A percentile compares a stretch with the other conserved stretches of the same genome.
Evolutionary conservation across 2,797 vertebrate species (phyloP).

Genomic region (Mico argentatus): DNA sequence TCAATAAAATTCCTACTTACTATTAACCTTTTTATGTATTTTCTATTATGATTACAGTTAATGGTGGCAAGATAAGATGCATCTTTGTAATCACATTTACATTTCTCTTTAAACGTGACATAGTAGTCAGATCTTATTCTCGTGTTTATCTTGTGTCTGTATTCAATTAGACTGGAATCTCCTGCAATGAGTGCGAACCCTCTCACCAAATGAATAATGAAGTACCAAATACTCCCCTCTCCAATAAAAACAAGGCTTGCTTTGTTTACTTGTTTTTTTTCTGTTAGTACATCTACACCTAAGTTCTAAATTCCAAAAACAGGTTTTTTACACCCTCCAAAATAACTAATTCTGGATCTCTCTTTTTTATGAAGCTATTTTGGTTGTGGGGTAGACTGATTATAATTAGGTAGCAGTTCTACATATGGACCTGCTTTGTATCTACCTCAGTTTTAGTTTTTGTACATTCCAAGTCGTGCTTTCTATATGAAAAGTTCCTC

Average conservation of each 20-base stretch:
- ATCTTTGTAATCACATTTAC: neutral
- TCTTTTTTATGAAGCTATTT: neutral
- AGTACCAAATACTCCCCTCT: neutral
- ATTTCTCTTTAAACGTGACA: neutral
- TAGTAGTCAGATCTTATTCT: neutral
- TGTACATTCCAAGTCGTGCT: neutral
- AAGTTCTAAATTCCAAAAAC: constrained; percentile 6
- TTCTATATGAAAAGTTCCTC: neutral
- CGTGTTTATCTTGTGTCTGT: neutral
- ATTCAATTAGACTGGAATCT: neutral
- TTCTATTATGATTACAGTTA: neutral
- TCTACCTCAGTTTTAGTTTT: neutral
- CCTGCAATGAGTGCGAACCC: neutral
- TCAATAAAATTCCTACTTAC: neutral
- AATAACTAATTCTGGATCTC: neutral
- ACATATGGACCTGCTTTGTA: neutral
- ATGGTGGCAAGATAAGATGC: neutral
- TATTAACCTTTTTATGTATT: neutral
- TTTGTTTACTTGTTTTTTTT: neutral
- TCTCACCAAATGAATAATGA: neutral
- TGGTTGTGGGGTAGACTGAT: neutral
- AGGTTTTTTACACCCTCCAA: neutral
- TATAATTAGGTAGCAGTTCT: neutral
- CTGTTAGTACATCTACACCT: neutral
- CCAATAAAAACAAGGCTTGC: neutral